These are phyloP conservation scores for Acinonyx jubatus DNA, from an alignment of 2,113 vertebrate species.

Conservation along the genomic window DNA sequence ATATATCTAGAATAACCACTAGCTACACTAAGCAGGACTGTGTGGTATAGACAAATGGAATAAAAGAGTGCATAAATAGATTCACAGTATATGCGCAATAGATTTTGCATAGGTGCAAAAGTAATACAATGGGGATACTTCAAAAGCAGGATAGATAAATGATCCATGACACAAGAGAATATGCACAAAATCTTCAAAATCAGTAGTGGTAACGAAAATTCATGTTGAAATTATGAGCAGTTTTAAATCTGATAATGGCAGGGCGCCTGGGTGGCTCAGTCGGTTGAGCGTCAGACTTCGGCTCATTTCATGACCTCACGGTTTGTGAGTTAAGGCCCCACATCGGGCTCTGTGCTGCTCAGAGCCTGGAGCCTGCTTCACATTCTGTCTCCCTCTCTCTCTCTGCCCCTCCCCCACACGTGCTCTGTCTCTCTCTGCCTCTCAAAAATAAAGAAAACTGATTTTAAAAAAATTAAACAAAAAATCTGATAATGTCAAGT, in stretches of 20 bases:
- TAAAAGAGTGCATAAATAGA: background rate
- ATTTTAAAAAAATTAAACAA: too few species aligned
- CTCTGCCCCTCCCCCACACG: too few species aligned
- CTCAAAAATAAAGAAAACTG: too few species aligned
- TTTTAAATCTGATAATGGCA: background rate
- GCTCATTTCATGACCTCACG: too few species aligned
- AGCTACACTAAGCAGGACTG: background rate
- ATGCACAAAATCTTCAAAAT: background rate
- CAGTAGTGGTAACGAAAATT: background rate
- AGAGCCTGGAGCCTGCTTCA: too few species aligned
- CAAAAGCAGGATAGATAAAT: background rate
- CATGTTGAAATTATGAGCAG: background rate
- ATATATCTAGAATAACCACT: background rate
- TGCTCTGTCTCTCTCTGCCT: too few species aligned
- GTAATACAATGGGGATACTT: background rate
- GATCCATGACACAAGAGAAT: background rate
- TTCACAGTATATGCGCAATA: background rate
- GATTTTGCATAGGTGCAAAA: background rate
- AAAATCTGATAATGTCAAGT: too few species aligned
- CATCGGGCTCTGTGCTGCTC: too few species aligned
- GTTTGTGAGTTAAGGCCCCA: too few species aligned
- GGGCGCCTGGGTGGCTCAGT: too few species aligned
- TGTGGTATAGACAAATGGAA: background rate
- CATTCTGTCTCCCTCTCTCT: too few species aligned
- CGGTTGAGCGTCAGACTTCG: too few species aligned